phyloP scores from a whole-genome alignment of 2,113 vertebrate genomes.

The Xenotilapia caudafasciata region DNA sequence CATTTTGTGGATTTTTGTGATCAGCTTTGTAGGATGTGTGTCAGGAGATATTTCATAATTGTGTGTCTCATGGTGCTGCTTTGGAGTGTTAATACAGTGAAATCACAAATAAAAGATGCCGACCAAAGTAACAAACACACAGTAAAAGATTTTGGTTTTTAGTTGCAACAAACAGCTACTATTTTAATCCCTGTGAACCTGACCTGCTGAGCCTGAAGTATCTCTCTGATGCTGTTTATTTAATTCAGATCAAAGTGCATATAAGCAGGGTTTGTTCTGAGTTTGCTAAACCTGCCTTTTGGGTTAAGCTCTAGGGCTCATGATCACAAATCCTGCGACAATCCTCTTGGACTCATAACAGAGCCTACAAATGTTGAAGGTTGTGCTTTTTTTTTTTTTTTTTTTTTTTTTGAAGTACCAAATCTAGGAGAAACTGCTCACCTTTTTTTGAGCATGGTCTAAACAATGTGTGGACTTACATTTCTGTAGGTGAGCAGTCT shows the following conservation, averaged over 20 bases:
- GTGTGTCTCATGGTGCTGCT: background rate
- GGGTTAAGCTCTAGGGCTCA: background rate
- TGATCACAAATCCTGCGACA: background rate
- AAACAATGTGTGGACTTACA: constrained; percentile 47
- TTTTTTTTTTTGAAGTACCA: background rate
- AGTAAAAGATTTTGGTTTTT: background rate
- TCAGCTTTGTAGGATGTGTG: background rate
- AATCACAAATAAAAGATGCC: background rate
- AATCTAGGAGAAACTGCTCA: background rate
- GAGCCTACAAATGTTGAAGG: background rate
- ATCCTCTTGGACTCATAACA: background rate
- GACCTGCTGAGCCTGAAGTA: background rate
- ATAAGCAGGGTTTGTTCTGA: background rate
- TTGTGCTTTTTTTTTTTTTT: background rate
- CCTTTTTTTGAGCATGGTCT: background rate
- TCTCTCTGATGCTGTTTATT: background rate
- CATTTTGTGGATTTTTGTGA: background rate
- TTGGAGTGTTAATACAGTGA: background rate
- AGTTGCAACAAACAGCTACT: background rate
- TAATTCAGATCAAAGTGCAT: background rate
- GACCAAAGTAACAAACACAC: background rate
- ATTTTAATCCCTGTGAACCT: background rate
- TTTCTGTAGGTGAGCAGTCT: constrained; percentile 87
- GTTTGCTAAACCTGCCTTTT: background rate
- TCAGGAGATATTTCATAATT: background rate